Conservation (phyloP, 2,113 vertebrate species). For the Ahaetulla prasina region DNA sequence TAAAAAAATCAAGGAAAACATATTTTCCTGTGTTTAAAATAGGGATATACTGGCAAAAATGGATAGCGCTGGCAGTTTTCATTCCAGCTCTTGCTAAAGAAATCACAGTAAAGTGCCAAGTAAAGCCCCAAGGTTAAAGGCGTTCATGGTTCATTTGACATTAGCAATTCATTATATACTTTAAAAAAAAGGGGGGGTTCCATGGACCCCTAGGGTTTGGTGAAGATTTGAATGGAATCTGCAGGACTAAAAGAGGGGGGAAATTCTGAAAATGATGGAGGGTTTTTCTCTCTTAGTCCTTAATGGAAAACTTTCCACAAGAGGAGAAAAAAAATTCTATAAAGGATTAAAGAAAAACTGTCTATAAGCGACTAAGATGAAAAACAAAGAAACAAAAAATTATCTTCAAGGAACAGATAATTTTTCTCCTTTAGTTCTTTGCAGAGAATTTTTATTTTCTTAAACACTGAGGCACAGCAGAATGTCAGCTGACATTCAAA, state of each 20-base stretch:
- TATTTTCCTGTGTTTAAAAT: not conserved
- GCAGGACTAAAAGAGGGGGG: not conserved
- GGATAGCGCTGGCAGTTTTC: slow-evolving; percentile 10
- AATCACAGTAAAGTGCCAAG: slow-evolving; percentile 15
- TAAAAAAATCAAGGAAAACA: slow-evolving; percentile 5
- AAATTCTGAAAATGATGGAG: not conserved
- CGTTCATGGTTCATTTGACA: not conserved
- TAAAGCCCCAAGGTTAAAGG: slow-evolving; percentile 17
- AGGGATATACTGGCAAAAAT: not conserved
- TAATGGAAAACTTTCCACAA: not conserved
- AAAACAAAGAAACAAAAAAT: not conserved
- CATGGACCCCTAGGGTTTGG: not conserved
- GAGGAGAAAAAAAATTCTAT: not conserved
- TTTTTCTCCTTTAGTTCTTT: not conserved
- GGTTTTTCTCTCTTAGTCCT: not conserved
- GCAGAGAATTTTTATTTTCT: not conserved
- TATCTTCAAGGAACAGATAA: not conserved
- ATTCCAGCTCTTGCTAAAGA: slow-evolving; percentile 28
- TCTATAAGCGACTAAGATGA: not conserved
- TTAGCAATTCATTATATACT: not conserved
- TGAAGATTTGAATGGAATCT: not conserved
- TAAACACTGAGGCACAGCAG: not conserved
- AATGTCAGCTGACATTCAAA: not conserved
- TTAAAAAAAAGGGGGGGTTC: not conserved
- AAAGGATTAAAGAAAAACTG: not conserved